phyloP scores from a whole-genome alignment of 35 echinoderm and acorn worm genomes.

The Stichopus chloronotus region DNA sequence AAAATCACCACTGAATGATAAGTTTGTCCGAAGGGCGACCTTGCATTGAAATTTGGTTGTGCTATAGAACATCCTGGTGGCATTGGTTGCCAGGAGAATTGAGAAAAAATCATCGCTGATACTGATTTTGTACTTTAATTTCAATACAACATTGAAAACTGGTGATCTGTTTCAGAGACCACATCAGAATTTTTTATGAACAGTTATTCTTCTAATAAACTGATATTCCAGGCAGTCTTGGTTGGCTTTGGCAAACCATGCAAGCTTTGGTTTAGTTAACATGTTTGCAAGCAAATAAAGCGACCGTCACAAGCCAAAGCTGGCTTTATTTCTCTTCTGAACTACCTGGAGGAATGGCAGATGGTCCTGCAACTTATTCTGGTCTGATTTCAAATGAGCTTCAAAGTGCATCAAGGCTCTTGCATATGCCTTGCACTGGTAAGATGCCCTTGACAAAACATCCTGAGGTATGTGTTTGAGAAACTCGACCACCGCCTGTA shows the following conservation, averaged over 20 bases:
- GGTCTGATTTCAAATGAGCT: constrained; percentile 63
- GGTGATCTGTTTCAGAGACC: too few species aligned
- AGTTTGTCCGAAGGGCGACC: too few species aligned
- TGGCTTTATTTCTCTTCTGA: background rate
- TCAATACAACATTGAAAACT: too few species aligned
- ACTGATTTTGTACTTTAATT: too few species aligned
- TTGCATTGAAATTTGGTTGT: too few species aligned
- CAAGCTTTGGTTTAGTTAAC: background rate
- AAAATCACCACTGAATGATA: too few species aligned
- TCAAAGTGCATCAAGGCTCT: constrained; percentile 98
- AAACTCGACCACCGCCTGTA: constrained; percentile 64
- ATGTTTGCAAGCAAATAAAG: background rate
- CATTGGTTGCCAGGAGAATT: too few species aligned
- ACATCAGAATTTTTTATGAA: too few species aligned
- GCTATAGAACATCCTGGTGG: too few species aligned
- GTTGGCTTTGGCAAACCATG: background rate
- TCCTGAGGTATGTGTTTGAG: constrained; percentile 89
- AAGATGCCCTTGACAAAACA: constrained; percentile 89
- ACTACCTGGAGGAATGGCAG: constrained; percentile 85
- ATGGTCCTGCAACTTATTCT: constrained; percentile 79
- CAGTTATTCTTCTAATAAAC: background rate
- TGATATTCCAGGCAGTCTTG: background rate
- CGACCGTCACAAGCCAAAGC: background rate
- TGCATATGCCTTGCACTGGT: constrained; percentile 88
- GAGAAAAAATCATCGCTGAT: too few species aligned